Evolutionary conservation across 2,797 vertebrate species (phyloP).

Genomic region (Paguma larvata): DNA sequence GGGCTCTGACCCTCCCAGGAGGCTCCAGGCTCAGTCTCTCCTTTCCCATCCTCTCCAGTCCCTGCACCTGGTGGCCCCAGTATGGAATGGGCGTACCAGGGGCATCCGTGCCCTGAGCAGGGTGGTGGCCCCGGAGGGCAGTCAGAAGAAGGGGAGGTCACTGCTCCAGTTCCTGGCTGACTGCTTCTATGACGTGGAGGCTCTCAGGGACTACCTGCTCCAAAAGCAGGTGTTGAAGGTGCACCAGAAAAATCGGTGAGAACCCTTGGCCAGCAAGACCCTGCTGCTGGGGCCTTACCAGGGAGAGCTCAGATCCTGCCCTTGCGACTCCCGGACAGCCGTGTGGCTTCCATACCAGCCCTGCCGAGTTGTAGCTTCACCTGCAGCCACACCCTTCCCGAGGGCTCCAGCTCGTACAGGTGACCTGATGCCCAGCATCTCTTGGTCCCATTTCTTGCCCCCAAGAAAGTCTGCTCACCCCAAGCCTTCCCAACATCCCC

Average conservation of each 20-base stretch:
- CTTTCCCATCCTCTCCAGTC: conserved; percentile 59
- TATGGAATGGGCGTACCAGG: not conserved
- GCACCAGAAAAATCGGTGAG: conserved; percentile 87
- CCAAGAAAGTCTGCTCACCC: not conserved
- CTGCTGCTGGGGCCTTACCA: not conserved
- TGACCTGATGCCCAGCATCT: not conserved
- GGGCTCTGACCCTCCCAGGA: not conserved
- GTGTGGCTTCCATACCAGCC: not conserved
- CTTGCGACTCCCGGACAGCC: not conserved
- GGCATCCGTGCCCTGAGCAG: conserved; percentile 23
- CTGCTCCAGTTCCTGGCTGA: conserved; percentile 86
- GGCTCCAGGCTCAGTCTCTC: not conserved
- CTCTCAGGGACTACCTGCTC: conserved; percentile 82
- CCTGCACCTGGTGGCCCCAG: not conserved
- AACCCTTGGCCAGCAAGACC: not conserved
- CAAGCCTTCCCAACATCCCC: not conserved
- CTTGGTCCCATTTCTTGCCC: not conserved
- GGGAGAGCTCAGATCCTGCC: not conserved
- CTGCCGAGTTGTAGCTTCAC: not conserved
- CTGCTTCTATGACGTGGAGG: conserved; percentile 89
- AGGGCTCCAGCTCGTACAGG: not conserved
- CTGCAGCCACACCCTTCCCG: not conserved
- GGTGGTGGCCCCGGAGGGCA: not conserved
- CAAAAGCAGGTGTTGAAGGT: conserved; percentile 62
- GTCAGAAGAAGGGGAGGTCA: conserved; percentile 62